phyloP scores from a whole-genome alignment of 1,140 invertebrate genomes.

The Adoxophyes honmai region DNA sequence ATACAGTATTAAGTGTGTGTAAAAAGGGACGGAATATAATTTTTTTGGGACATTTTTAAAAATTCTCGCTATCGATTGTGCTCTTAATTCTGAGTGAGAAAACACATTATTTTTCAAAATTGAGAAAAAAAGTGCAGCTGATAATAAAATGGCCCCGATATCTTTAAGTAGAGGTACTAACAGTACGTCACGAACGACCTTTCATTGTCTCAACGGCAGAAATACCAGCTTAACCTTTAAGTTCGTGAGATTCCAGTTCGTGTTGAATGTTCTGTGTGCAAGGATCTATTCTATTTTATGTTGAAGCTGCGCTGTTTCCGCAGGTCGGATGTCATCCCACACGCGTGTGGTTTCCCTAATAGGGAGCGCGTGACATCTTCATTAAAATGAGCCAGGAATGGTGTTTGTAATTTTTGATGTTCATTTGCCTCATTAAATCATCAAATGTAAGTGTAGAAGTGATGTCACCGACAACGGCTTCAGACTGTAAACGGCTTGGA shows the following conservation, averaged over 20 bases:
- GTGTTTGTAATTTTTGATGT: constrained; percentile 38
- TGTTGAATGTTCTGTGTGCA: constrained; percentile 5
- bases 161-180: constrained; percentile 6
- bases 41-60: no score
- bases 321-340: constrained; percentile 23
- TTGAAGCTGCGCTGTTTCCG: neutral
- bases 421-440: constrained; percentile 50
- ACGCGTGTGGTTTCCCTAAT: constrained; percentile 29
- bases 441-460: constrained; percentile 38
- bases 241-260: neutral
- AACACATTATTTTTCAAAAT: no score
- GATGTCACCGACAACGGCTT: constrained; percentile 47
- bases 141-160: no score
- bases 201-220: neutral
- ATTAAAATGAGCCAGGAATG: constrained; percentile 28
- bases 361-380: constrained; percentile 46
- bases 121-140: no score
- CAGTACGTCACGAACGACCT: constrained; percentile 1
- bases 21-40: no score
- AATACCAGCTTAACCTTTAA: constrained; percentile 12
- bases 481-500: constrained; percentile 39
- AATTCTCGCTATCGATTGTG: no score
- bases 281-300: neutral
- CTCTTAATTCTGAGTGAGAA: no score
- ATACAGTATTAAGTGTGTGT: no score